Conservation (phyloP, 2,797 vertebrate species). For the Eptatretus atami region DNA sequence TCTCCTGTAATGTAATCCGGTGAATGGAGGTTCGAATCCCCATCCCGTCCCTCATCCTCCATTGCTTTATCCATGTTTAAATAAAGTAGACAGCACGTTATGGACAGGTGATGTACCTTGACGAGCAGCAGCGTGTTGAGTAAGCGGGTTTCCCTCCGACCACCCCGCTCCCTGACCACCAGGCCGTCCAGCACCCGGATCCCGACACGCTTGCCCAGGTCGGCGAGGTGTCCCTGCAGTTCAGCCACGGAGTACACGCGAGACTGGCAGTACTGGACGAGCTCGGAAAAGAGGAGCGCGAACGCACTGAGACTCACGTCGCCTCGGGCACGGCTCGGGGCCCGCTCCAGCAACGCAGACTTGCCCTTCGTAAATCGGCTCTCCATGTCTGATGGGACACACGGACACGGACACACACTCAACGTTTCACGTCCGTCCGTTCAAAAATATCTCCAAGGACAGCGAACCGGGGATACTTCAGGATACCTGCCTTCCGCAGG, state of each 20-base stretch:
- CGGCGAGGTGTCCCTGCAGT: slow-evolving; percentile 48
- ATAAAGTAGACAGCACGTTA: no score
- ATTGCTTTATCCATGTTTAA: no score
- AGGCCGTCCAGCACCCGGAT: slow-evolving; percentile 43
- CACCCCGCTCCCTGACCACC: slow-evolving; percentile 47
- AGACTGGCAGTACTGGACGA: slow-evolving; percentile 85
- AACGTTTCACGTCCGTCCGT: no score
- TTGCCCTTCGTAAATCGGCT: slow-evolving; percentile 60
- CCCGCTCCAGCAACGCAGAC: slow-evolving; percentile 42
- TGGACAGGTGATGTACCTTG: slow-evolving; percentile 18
- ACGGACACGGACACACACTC: neutral
- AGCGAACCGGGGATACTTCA: no score
- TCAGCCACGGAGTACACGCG: slow-evolving; percentile 65
- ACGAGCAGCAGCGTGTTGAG: slow-evolving; percentile 61
- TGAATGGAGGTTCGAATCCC: no score
- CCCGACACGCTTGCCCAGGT: slow-evolving; percentile 51
- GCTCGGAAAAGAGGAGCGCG: slow-evolving; percentile 64
- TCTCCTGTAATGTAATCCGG: no score
- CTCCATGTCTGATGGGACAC: slow-evolving; percentile 23
- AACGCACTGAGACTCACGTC: slow-evolving; percentile 58
- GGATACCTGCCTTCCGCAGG: no score
- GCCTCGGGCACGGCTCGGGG: slow-evolving; percentile 34
- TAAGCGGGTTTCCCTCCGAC: slow-evolving; percentile 55
- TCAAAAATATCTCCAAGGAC: no score
- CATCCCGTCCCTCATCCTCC: no score